Base-by-base conservation (phyloP, 2,888 invertebrate species). In the Lapara coniferarum region DNA sequence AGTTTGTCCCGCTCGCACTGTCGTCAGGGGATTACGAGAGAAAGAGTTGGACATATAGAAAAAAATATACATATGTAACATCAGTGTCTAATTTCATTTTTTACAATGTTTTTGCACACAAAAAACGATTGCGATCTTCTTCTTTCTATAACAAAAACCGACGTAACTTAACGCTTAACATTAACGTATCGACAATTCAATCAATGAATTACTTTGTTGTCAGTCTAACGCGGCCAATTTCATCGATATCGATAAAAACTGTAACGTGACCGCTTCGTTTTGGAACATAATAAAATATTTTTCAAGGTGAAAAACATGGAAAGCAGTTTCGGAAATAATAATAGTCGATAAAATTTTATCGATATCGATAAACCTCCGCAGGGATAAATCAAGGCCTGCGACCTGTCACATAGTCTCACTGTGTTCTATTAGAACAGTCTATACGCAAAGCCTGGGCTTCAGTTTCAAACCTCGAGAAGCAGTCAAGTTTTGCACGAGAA, bases 351-450 rank as follows among this genome's bases (percentile, higher is more conserved):
- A n/a, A 46, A 46, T 58, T 70, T 25, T 68, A 76, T 71, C 73
- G 49, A 73, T 75, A 75, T 78, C 79, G 79, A 78, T 78, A 78
- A 74, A 72, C 75, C 72, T 68, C 73, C 74, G 73, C 70, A 70
- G 30, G 49, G 49, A 13, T 19, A 46, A 63, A 13, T 19, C 19
- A 63, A 19, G 49, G 49, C 19, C 46, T 63, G 49, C 46, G 63
- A 63, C 19, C 46, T 5, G 8, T 63, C 49, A 19, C 49, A 13
- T 63, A 37, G 37, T 46, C 19, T 19, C 13, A 63, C 49, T 25
- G 49, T 49, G 16, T 49, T 49, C 3, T 49, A 63, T n/a, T 19
- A 49, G 16, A 49, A 59, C 59, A 63, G 46, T 63, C 49, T 59
- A 10, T 25, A n/a, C 13, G 19, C 19, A 19, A 19, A 19, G 16